Base-by-base conservation (phyloP, 2,888 invertebrate species). In the Sphecodes monilicornis region DNA sequence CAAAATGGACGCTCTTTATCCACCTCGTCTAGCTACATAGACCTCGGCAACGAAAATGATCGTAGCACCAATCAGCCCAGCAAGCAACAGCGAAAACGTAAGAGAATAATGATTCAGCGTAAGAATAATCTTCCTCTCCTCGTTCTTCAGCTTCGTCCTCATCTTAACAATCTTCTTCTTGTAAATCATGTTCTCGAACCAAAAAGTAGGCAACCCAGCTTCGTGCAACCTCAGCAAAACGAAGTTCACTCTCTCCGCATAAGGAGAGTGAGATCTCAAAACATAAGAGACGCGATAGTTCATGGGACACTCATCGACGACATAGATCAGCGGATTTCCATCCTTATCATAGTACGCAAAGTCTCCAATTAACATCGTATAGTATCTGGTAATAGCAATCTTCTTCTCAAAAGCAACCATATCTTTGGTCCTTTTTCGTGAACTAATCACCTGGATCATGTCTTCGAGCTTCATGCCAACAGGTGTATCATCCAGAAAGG, bases 261-360 rank as follows among this genome's bases (percentile, higher is more conserved):
- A 92, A 0, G 92, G 92, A 0, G 91, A 90, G 22, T 85, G 26
- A 0, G 77, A 5, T 8, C 68, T 81, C 4, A 84, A 76, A 6
- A 91, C 85, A 75, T 93, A 93, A 0, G 92, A 86, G 11, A 92
- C 32, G 1, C 74, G 73, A 50, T 90, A 91, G 26, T 76, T 88
- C 22, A 77, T 84, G 0, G 90, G 89, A 22, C 89, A 92, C 76
- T 92, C 92, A 6, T 91, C 83, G 8, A 92, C 90, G 22, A 91
- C 71, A 57, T 93, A 89, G 18, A 93, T 29, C 60, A 88, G 18
- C 0, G 86, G 72, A 41, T 90, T 87, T 0, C 84, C 90, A 1
- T 89, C 89, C 3, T 74, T 68, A 36, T 92, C 91, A 50, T 86
- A 88, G 39, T 88, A 92, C 3, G 82, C 71, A 8, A 85, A 39